Evolutionary conservation across 2,888 invertebrate genomes (phyloP), one percentile per base, ranked within the genome.

Genomic region (Chalcosyrphus nemorum): DNA sequence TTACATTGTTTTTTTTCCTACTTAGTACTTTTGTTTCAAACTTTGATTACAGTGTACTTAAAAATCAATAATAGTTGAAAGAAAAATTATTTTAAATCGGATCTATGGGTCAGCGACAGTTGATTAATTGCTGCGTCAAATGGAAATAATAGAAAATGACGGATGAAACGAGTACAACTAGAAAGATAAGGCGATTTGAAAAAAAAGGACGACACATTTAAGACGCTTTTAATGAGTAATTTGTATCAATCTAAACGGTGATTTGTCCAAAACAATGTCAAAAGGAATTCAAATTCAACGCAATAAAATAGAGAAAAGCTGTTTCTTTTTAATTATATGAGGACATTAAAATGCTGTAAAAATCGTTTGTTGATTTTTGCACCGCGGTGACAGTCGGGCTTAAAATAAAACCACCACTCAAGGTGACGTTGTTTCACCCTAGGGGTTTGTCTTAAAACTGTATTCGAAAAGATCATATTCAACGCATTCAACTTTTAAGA

Each of bases 51-150:
- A 4, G 4, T 32, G n/a, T 4, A 54, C 7, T 63, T 38, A 11
- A 27, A 35, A 65, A 13, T 38, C 38, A 61, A 56, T 68, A 38
- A 45, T 24, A 2, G 13, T 24, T 21, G 63, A 41, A 9, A n/a
- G 66, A 71, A 52, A 71, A 52, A 52, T 50, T 70, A 65, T 59
- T 45, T 21, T 15, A 38, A 41, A 75, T 76, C 41, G 59, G 70
- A 50, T 57, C 15, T 52, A n/a, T 76, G 57, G 81, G 76, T 81
- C 76, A 81, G 41, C 24, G 41, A 21, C 15, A 45, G 47, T n/a
- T 81, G 47, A 81, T 81, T 81, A 76, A 70, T 70, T 81, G 43
- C 41, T 29, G 45, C 19, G 9, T 15, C 52, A 19, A 56, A 38
- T 15, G 21, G n/a, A 45, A 35, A 5, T 24, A 47, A 68, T 45